Evolutionary conservation across 1,140 invertebrate genomes (phyloP).

Genomic region (Sinonovacula constricta): DNA sequence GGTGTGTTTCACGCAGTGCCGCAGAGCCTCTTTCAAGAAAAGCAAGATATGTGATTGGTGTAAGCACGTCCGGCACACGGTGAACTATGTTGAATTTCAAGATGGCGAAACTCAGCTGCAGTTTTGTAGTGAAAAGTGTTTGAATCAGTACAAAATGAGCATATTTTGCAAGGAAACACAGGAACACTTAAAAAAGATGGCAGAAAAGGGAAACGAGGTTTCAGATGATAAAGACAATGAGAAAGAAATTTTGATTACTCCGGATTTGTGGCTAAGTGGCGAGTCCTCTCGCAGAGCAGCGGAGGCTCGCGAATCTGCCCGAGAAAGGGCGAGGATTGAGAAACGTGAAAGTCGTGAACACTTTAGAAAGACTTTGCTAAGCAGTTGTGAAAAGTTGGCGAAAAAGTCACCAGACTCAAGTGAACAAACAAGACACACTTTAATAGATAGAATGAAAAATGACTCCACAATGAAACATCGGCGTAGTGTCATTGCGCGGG

Average conservation of each 20-base stretch:
- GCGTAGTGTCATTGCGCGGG: conserved; percentile 17
- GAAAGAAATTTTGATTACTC: conserved; percentile 85
- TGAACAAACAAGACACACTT: conserved; percentile 78
- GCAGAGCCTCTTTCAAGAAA: conserved; percentile 92
- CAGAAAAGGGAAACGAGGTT: conserved; percentile 62
- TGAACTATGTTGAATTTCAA: conserved; percentile 93
- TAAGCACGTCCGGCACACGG: conserved; percentile 91
- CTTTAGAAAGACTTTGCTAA: conserved; percentile 3
- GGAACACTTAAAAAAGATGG: conserved; percentile 81
- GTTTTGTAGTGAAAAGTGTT: conserved; percentile 89
- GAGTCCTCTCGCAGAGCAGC: conserved; percentile 30
- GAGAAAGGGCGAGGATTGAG: conserved; percentile 76
- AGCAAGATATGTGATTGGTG: conserved; percentile 97
- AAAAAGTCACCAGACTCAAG: neutral
- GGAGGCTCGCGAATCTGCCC: conserved; percentile 17
- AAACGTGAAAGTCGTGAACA: conserved; percentile 19
- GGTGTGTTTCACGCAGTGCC: conserved; percentile 91
- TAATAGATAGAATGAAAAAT: conserved; percentile 79
- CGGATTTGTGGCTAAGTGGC: conserved; percentile 85
- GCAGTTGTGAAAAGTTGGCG: neutral
- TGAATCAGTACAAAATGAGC: conserved; percentile 97
- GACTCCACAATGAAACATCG: conserved; percentile 21
- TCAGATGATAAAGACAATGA: conserved; percentile 46
- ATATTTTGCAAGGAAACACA: conserved; percentile 95
- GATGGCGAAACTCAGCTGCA: conserved; percentile 81